phyloP scores from a whole-genome alignment of 2,113 vertebrate genomes.

The Aptenodytes patagonicus region DNA sequence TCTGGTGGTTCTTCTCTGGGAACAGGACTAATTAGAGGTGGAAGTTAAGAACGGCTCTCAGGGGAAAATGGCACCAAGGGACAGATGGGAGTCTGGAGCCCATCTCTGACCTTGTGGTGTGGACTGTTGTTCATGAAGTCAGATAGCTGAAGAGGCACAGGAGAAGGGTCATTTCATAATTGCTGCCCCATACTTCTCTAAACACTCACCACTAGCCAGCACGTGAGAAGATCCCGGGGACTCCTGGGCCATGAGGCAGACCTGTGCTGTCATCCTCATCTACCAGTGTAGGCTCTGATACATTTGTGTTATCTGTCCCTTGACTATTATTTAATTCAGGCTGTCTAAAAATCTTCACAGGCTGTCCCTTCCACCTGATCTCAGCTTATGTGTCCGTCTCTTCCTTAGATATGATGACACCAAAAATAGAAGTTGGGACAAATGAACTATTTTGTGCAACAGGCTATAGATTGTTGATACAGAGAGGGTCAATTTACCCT shows the following conservation, averaged over 20 bases:
- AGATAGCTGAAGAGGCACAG: background rate
- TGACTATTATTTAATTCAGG: background rate
- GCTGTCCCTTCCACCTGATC: accelerated
- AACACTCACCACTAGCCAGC: background rate
- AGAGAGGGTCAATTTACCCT: background rate
- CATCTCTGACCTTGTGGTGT: background rate
- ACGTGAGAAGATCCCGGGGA: accelerated
- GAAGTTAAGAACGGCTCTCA: background rate
- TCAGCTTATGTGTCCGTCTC: background rate
- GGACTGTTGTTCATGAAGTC: background rate
- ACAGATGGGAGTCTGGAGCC: too few relatives aligned
- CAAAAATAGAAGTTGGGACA: background rate
- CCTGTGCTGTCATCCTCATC: background rate
- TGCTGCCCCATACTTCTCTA: background rate
- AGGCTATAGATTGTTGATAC: background rate
- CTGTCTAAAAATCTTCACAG: background rate
- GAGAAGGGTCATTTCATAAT: background rate
- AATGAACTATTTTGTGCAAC: background rate
- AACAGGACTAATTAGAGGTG: background rate
- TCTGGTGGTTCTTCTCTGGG: background rate
- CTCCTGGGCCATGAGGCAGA: background rate
- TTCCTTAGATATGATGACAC: background rate
- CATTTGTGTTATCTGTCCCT: background rate
- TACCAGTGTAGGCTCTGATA: background rate
- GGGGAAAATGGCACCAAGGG: background rate